phyloP scores from a whole-genome alignment of 2,797 vertebrate genomes.

The Enteromius anoplus region DNA sequence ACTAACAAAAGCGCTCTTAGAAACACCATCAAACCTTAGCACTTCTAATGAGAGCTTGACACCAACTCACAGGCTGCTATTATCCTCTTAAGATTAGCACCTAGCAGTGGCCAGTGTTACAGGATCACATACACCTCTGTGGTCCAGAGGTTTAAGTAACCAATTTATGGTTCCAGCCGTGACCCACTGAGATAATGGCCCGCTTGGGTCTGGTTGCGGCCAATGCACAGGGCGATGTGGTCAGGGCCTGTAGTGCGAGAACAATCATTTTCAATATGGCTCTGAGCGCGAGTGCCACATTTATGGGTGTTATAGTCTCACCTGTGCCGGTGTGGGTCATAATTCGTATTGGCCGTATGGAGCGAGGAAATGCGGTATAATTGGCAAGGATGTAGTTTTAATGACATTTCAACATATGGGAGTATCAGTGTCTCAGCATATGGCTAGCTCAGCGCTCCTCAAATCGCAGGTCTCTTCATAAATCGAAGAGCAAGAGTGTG shows the following conservation, averaged over 20 bases:
- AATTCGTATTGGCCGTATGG: neutral
- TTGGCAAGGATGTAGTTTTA: constrained; percentile 21
- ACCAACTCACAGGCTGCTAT: constrained; percentile 17
- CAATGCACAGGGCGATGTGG: neutral
- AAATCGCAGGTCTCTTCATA: constrained; percentile 26
- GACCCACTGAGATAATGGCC: constrained; percentile 32
- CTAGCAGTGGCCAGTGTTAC: constrained; percentile 4
- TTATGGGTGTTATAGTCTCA: constrained; percentile 11
- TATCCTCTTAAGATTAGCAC: constrained; percentile 31
- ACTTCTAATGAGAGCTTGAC: constrained; percentile 29
- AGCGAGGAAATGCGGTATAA: constrained; percentile 3
- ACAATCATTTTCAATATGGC: constrained; percentile 33
- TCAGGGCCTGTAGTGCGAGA: constrained; percentile 13
- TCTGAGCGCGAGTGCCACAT: neutral
- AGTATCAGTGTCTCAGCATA: constrained; percentile 24
- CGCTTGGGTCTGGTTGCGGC: neutral
- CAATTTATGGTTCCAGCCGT: constrained; percentile 31
- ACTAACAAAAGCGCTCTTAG: constrained; percentile 2
- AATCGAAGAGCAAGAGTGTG: constrained; percentile 6
- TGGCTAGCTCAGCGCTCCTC: constrained; percentile 20
- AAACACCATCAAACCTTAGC: constrained; percentile 4
- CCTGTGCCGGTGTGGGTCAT: neutral
- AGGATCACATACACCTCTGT: constrained; percentile 20
- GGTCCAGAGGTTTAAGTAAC: constrained; percentile 9
- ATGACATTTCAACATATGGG: constrained; percentile 15